Base-by-base conservation (phyloP, 2,797 vertebrate genomes). In the Rallus crepitans region DNA sequence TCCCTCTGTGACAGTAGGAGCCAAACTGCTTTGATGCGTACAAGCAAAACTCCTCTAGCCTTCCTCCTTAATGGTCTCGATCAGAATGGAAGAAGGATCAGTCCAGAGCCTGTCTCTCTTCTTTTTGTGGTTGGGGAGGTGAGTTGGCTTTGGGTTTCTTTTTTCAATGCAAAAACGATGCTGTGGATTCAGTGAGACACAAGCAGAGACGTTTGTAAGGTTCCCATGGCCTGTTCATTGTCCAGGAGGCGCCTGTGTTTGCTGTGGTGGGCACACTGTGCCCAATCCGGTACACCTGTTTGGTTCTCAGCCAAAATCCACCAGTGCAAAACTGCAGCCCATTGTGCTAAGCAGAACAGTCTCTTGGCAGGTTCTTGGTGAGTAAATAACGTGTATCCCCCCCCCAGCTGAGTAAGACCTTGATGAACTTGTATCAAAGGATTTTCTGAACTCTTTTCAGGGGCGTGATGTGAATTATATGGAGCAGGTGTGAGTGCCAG, bases 361-460 rank as follows among this genome's bases (percentile, higher is more conserved):
- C 47, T 39, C 61, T 37, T n/a, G 57, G 47, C 55, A 71, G 47
- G 61, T 64, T 94, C 55, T 40, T 15, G 71, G 61, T 70, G 63
- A 61, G 53, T 39, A 52, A 68, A 77, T 52, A 6, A 59, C 47
- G 37, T 8, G 39, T 63, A 18, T 47, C 56, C 65, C 66, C 35
- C 35, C 35, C 57, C 47, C 86, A 42, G 31, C 61, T 69, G 42
- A 68, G 55, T 5, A 64, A 69, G 71, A 90, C 76, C 83, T 87
- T 4, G 16, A 77, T 72, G 89, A 91, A 87, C 93, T 91, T 63
- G 63, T 80, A 89, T 95, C 93, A 96, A 97, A 97, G 93, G 72
- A 10, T 76, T 89, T 92, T 88, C 88, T 85, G 91, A 93, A 47
- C 86, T 82, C 9, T 0, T 73, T 97, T 84, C 45, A 80, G 83